These are phyloP conservation scores for Proteles cristata DNA, from an alignment of 2,113 vertebrate genomes.

Conservation along the genomic window DNA sequence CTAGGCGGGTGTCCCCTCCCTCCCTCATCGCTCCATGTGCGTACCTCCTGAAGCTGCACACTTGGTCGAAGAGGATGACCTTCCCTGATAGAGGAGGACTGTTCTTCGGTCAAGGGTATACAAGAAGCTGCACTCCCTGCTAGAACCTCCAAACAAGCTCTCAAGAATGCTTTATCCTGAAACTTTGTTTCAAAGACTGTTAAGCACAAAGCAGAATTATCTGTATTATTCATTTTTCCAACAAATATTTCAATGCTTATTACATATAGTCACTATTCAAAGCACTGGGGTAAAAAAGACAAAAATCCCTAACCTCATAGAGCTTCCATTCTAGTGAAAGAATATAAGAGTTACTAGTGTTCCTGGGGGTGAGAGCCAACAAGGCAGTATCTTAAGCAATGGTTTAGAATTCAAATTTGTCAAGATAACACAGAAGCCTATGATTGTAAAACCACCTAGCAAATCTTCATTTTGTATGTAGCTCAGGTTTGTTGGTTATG, in stretches of 20 bases:
- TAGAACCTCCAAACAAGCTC: too few relatives aligned
- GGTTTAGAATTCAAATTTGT: background rate
- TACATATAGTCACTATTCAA: background rate
- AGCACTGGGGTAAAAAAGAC: background rate
- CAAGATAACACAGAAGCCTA: background rate
- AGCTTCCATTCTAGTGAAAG: slow-evolving; percentile 4
- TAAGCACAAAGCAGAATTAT: background rate
- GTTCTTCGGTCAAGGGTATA: too few relatives aligned
- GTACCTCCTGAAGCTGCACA: too few relatives aligned
- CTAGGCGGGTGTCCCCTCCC: too few relatives aligned
- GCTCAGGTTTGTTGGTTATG: background rate
- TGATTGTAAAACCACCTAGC: background rate
- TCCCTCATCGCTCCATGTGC: too few relatives aligned
- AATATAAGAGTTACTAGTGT: background rate
- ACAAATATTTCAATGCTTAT: background rate
- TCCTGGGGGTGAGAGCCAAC: background rate
- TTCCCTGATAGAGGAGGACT: too few relatives aligned
- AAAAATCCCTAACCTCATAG: background rate
- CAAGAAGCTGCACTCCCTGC: too few relatives aligned
- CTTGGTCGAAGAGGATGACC: too few relatives aligned
- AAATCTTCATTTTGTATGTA: slow-evolving; percentile 7
- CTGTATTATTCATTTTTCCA: background rate
- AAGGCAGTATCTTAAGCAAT: background rate
- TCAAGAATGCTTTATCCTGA: background rate
- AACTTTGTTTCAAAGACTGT: background rate